Conservation (phyloP, 1,140 invertebrate genomes). For the Eueides isabella region DNA sequence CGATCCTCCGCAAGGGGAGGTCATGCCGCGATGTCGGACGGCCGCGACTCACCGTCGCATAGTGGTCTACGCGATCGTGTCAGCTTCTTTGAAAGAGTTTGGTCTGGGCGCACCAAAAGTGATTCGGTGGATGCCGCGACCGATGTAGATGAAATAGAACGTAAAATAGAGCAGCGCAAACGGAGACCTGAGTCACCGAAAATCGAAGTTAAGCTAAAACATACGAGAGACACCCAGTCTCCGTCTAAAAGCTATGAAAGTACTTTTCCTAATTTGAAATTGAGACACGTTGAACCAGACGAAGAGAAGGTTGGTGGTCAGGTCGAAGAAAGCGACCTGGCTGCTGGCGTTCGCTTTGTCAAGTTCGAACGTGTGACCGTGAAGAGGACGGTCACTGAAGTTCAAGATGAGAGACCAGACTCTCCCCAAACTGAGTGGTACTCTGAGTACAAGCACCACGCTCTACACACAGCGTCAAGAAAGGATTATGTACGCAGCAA, state of each 20-base stretch:
- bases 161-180: constrained; percentile 83
- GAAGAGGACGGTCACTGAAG: constrained; percentile 74
- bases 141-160: constrained; percentile 84
- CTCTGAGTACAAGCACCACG: constrained; percentile 73
- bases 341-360: constrained; percentile 83
- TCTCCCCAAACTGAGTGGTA: constrained; percentile 83
- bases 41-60: constrained; percentile 79
- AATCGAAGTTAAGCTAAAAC: constrained; percentile 84
- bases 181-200: constrained; percentile 78
- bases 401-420: constrained; percentile 76
- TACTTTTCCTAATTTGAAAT: constrained; percentile 62
- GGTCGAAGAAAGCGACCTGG: constrained; percentile 85
- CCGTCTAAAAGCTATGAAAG: constrained; percentile 69
- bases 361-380: constrained; percentile 87
- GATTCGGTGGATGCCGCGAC: constrained; percentile 74
- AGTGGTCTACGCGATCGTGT: constrained; percentile 86
- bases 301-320: constrained; percentile 83
- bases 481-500: constrained; percentile 87
- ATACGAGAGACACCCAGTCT: constrained; percentile 78
- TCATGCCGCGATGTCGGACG: constrained; percentile 78
- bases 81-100: constrained; percentile 90
- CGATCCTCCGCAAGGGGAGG: constrained; percentile 70
- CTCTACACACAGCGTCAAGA: constrained; percentile 81
- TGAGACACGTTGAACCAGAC: constrained; percentile 69
- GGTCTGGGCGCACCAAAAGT: constrained; percentile 81